phyloP scores from a whole-genome alignment of 2,113 vertebrate genomes.

The Phalacrocorax brasilianus region DNA sequence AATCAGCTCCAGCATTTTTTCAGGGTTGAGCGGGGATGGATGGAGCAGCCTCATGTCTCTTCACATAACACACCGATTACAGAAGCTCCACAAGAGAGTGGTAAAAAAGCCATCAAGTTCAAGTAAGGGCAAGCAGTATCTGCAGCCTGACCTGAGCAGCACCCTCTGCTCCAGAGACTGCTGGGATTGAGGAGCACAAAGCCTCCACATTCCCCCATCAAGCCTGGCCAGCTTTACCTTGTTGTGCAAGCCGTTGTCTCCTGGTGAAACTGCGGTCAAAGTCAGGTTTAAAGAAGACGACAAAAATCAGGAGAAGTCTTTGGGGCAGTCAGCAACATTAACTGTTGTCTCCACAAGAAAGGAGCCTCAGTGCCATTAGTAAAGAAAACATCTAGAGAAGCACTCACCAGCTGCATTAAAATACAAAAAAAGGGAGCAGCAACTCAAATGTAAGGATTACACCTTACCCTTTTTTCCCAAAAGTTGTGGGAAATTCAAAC shows the following conservation, averaged over 20 bases:
- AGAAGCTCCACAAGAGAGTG: neutral
- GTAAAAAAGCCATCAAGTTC: neutral
- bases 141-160: neutral
- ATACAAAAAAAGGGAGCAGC: neutral
- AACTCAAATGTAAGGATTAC: neutral
- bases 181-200: neutral
- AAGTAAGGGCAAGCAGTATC: neutral
- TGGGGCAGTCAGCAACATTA: neutral
- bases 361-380: neutral
- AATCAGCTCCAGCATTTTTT: neutral
- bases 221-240: neutral
- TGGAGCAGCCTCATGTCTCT: neutral
- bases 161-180: neutral
- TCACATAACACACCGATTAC: neutral
- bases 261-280: neutral
- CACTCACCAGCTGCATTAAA: neutral
- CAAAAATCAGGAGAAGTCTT: neutral
- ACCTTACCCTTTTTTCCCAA: neutral
- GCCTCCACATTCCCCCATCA: accelerated
- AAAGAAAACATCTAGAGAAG: neutral
- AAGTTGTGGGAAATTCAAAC: neutral
- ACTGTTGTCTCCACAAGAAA: neutral
- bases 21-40: neutral
- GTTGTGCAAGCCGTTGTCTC: neutral
- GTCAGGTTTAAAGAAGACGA: neutral